These are phyloP conservation scores for Phrynocephalus forsythii DNA, from an alignment of 2,797 vertebrate genomes.

Conservation along the genomic window DNA sequence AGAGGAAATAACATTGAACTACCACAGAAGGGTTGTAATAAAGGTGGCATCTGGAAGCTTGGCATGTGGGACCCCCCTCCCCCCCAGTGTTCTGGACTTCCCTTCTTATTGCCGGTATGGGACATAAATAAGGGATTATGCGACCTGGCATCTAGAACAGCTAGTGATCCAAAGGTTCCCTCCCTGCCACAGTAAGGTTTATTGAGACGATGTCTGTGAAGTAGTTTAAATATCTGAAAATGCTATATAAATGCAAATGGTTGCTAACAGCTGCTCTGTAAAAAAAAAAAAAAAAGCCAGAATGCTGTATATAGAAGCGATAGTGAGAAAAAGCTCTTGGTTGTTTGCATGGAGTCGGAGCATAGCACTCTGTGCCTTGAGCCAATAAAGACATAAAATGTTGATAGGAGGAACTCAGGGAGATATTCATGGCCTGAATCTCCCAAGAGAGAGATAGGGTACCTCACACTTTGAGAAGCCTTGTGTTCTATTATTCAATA, in stretches of 20 bases:
- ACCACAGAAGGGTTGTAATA: not conserved
- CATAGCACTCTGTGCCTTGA: not conserved
- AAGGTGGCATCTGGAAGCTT: not conserved
- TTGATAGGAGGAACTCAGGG: not conserved
- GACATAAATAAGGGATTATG: not conserved
- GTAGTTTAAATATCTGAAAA: not conserved
- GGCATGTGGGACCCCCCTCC: too few species aligned
- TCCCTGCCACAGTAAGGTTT: not conserved
- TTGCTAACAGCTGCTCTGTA: not conserved
- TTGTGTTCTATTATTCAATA: constrained; percentile 30
- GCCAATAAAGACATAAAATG: not conserved
- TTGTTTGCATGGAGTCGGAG: not conserved
- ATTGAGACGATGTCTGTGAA: not conserved
- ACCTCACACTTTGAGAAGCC: constrained; percentile 18
- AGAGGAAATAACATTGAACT: not conserved
- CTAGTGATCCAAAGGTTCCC: not conserved
- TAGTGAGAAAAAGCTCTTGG: not conserved
- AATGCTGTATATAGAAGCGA: not conserved
- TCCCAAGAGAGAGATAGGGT: not conserved
- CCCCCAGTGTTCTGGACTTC: not conserved
- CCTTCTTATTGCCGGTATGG: not conserved
- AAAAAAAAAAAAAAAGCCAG: not conserved
- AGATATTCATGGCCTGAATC: constrained; percentile 12
- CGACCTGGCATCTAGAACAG: not conserved
- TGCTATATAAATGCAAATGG: not conserved